Evolutionary conservation across 2,888 invertebrate genomes (phyloP).

Genomic region (Ophioninae sp.): DNA sequence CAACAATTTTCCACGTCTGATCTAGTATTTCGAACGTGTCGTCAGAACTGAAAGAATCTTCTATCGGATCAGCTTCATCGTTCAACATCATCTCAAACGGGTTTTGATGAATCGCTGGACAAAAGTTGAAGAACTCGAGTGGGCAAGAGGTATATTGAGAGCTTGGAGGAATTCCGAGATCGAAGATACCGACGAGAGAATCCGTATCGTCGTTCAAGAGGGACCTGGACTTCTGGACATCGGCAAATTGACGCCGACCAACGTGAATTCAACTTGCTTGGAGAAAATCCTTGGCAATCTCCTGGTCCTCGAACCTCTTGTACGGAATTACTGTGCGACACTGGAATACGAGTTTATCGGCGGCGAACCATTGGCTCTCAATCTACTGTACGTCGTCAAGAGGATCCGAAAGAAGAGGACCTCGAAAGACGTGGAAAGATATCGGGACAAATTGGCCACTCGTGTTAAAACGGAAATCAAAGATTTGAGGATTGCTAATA

Average conservation of each 20-base stretch:
- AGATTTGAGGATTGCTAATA: constrained; percentile 4
- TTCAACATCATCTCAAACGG: neutral
- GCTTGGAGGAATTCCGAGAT: constrained; percentile 24
- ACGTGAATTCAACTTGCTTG: constrained; percentile 22
- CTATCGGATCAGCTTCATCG: neutral
- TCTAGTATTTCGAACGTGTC: constrained; percentile 22
- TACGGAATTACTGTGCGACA: constrained; percentile 45
- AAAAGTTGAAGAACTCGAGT: neutral
- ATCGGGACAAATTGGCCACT: neutral
- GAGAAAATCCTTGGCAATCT: constrained; percentile 46
- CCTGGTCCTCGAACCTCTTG: constrained; percentile 28
- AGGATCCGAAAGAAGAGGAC: constrained; percentile 33
- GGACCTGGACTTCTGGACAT: constrained; percentile 18
- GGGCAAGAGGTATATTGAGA: neutral
- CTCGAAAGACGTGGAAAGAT: neutral
- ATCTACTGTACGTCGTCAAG: constrained; percentile 50
- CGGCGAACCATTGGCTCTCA: constrained; percentile 21
- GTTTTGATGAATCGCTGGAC: constrained; percentile 4
- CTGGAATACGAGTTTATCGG: constrained; percentile 46
- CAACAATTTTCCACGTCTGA: constrained; percentile 27
- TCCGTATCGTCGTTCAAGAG: neutral
- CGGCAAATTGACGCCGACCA: constrained; percentile 18
- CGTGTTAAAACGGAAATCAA: neutral
- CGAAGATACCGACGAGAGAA: neutral
- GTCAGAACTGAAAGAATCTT: neutral